phyloP scores from a whole-genome alignment of 2,888 invertebrate genomes.

The Nebria salina region DNA sequence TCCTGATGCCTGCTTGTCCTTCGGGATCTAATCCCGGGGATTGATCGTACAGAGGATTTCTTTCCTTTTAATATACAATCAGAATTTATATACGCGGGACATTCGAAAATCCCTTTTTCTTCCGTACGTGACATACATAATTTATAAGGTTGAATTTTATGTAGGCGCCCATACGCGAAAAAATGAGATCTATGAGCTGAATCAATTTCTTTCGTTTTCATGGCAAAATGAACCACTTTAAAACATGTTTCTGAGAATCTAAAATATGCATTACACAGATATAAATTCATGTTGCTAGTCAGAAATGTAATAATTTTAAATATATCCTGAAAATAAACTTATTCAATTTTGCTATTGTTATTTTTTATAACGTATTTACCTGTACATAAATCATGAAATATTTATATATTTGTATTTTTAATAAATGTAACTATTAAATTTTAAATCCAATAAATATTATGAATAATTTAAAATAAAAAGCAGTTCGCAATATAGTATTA shows the following conservation, averaged over 20 bases:
- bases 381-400: constrained; percentile 2
- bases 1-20: constrained; percentile 7
- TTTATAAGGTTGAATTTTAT: constrained; percentile 28
- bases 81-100: constrained; percentile 36
- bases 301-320: no score
- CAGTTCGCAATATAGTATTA: no score
- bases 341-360: no score
- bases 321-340: no score
- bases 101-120: constrained; percentile 25
- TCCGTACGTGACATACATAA: constrained; percentile 35
- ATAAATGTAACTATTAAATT: no score
- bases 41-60: constrained; percentile 37
- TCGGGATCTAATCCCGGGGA: constrained; percentile 35
- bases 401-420: background rate
- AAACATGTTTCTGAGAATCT: background rate
- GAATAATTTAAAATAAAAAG: no score
- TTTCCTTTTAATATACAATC: constrained; percentile 46
- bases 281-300: no score
- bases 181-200: background rate
- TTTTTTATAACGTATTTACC: no score
- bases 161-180: background rate
- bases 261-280: no score
- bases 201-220: background rate
- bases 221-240: background rate
- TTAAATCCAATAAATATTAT: no score